Conservation (phyloP, 2,797 vertebrate genomes). For the Melanotaenia nigrans region DNA sequence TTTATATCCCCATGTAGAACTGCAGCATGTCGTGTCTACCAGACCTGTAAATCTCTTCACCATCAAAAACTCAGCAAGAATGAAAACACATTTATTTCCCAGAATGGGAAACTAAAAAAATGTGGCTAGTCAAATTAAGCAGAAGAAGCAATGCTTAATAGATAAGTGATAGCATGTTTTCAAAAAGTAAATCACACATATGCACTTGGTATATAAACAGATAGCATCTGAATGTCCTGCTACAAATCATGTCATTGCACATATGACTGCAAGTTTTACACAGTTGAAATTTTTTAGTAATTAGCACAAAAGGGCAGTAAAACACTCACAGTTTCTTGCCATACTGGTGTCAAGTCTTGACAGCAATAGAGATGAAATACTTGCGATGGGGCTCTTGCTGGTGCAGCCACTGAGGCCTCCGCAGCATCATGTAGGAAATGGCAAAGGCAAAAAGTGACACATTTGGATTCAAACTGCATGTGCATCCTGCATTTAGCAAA, state of each 20-base stretch:
- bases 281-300: not conserved
- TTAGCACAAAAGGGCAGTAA: not conserved
- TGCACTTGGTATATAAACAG: not conserved
- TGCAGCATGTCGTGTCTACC: not conserved
- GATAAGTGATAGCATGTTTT: not conserved
- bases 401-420: not conserved
- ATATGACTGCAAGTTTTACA: not conserved
- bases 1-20: not conserved
- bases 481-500: not conserved
- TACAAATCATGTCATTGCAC: not conserved
- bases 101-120: not conserved
- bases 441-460: not conserved
- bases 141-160: not conserved
- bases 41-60: not conserved
- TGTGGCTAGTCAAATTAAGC: not conserved
- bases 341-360: not conserved
- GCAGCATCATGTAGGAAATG: not conserved
- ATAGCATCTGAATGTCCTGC: not conserved
- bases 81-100: not conserved
- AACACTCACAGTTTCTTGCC: not conserved
- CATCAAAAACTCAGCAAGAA: slow-evolving; percentile 7
- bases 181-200: not conserved
- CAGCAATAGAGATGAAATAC: not conserved
- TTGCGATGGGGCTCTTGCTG: not conserved
- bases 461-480: not conserved